These are phyloP conservation scores for Genyomyrus donnyi DNA, from an alignment of 2,113 vertebrate species.

Conservation along the genomic window DNA sequence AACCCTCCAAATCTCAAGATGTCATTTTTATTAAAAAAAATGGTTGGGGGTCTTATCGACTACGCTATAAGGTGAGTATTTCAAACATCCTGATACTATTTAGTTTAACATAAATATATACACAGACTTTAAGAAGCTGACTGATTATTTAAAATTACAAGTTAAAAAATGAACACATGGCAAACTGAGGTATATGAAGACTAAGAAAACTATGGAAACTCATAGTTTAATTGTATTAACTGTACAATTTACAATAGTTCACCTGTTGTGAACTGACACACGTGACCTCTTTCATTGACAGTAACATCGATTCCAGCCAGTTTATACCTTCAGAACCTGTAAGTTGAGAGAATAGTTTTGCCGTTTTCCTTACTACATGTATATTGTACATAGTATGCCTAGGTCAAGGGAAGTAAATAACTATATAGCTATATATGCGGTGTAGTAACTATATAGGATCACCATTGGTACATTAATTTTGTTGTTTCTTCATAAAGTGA, in stretches of 20 bases:
- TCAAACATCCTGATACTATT: neutral
- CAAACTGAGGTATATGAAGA: neutral
- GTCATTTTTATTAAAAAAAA: neutral
- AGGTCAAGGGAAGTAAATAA: neutral
- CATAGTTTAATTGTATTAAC: neutral
- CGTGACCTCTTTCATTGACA: conserved; percentile 23
- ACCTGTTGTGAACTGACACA: neutral
- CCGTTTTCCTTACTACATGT: neutral
- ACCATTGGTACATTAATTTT: neutral
- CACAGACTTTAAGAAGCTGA: neutral
- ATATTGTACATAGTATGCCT: neutral
- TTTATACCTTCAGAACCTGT: conserved; percentile 54
- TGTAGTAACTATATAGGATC: neutral
- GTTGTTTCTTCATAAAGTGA: neutral
- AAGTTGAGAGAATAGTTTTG: conserved; percentile 35
- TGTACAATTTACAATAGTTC: neutral
- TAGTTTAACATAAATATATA: neutral
- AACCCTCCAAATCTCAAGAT: neutral
- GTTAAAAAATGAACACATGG: neutral
- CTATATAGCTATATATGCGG: neutral
- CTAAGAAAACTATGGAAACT: neutral
- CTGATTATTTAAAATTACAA: neutral
- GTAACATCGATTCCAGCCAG: conserved; percentile 55
- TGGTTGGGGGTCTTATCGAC: neutral
- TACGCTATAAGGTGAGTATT: neutral